phyloP scores from a whole-genome alignment of 2,113 vertebrate species.

The Addax nasomaculatus region DNA sequence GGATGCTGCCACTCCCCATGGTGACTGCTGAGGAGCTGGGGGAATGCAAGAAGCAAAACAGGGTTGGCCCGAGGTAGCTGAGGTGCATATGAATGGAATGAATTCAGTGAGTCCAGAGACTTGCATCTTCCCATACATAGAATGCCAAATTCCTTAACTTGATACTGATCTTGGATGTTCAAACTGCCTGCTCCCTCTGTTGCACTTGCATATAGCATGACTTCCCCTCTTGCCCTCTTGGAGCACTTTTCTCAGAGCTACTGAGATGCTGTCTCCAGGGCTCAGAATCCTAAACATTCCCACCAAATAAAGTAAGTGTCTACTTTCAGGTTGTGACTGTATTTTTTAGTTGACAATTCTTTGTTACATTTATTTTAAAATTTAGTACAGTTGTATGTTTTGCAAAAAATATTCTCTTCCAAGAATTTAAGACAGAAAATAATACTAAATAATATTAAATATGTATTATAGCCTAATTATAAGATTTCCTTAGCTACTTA shows the following conservation, averaged over 20 bases:
- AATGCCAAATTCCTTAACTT: not conserved
- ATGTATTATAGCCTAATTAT: not conserved
- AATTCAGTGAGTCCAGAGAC: not conserved
- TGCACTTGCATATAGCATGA: not conserved
- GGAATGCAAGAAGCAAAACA: not conserved
- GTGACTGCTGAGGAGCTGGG: not conserved
- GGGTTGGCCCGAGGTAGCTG: not conserved
- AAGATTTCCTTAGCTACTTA: not conserved
- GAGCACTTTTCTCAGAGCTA: not conserved
- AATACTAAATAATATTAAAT: not conserved
- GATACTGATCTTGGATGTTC: not conserved
- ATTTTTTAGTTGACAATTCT: not conserved
- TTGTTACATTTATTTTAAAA: constrained; percentile 21
- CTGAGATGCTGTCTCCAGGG: not conserved
- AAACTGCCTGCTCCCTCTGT: not conserved
- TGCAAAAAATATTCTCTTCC: not conserved
- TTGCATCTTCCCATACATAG: not conserved
- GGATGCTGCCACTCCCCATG: not conserved
- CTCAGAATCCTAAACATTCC: not conserved
- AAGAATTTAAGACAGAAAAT: constrained; percentile 18
- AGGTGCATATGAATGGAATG: not conserved
- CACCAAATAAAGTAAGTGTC: not conserved
- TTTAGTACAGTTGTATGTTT: not conserved
- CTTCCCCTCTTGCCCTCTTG: not conserved
- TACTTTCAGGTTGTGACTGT: not conserved